These are phyloP conservation scores for Sycophaga agraensis DNA, from an alignment of 1,140 invertebrate genomes.

Conservation along the genomic window DNA sequence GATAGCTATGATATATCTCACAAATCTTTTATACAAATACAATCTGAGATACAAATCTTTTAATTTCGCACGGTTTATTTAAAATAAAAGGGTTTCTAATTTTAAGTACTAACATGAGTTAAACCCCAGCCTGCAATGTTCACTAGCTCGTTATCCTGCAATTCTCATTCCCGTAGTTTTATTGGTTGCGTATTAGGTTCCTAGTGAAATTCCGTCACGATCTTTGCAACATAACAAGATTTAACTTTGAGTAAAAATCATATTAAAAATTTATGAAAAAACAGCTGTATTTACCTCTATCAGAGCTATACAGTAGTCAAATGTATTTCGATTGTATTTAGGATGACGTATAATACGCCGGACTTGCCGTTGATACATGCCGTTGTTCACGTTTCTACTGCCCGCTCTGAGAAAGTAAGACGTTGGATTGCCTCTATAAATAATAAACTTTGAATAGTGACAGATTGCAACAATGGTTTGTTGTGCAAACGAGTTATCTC, in stretches of 20 bases:
- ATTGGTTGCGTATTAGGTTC: conserved; percentile 35
- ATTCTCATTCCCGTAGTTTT: conserved; percentile 30
- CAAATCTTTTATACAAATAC: too few species aligned
- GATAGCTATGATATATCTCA: too few species aligned
- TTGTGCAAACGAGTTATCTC: too few species aligned
- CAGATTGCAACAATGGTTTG: too few species aligned
- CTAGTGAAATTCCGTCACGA: conserved; percentile 31
- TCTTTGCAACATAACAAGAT: conserved; percentile 11
- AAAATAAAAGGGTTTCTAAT: too few species aligned
- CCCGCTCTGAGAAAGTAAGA: conserved; percentile 30
- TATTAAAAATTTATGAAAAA: too few species aligned
- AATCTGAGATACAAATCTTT: too few species aligned
- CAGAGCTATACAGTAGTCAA: conserved; percentile 61
- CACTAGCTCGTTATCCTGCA: conserved; percentile 33
- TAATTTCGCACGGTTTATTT: too few species aligned
- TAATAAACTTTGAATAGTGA: too few species aligned
- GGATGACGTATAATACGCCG: conserved; percentile 47
- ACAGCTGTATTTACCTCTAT: conserved; percentile 49
- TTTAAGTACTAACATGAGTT: conserved; percentile 37
- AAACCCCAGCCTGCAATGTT: conserved; percentile 50
- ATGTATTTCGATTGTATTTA: conserved; percentile 42
- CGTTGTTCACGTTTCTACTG: conserved; percentile 31
- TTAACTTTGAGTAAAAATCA: too few species aligned
- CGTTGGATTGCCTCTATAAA: too few species aligned
- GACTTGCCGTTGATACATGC: conserved; percentile 36